Evolutionary conservation across 2,113 vertebrate genomes (phyloP), one percentile per base, ranked within the genome.

Genomic region (Aleadryas rufinucha): DNA sequence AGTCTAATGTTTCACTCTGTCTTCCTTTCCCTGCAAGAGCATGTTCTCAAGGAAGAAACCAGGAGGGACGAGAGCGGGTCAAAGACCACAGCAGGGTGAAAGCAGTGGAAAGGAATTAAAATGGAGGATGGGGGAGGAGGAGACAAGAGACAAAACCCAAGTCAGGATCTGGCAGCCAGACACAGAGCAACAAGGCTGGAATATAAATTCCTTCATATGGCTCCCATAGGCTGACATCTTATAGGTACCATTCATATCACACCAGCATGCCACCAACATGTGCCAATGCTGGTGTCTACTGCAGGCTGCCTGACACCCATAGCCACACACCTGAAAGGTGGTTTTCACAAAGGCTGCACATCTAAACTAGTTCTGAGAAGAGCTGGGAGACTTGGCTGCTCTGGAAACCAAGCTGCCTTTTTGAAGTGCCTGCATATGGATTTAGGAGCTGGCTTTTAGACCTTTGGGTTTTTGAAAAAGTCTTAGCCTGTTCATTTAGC

Each of bases 1-100:
- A 89, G 88, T 95, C 93, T 97, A 96, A 95, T 93, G 94, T 97
- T 97, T 97, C 97, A 93, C 85, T 96, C 93, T 95, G 91, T 95
- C 93, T 95, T 94, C 95, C 91, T 93, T 95, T 71, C 87, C 75
- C 89, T 85, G 64, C 52, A 72, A 92, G 59, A 50, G 33, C 91
- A 85, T 95, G 89, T 92, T 90, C 76, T 91, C 89, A 94, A 93
- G 89, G 89, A 97, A 95, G 77, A 87, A 95, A 87, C 89, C 78
- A 85, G 91, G 81, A 96, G 88, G 31, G 83, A 97, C 3, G 22
- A 93, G 88, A 94, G 44, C 1, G 0, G 89, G 92, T 95, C 95
- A 97, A 80, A 93, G 93, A 96, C 92, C 64, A 86, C 49, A 85
- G 47, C 74, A 90, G 79, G 93, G 89, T 92, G 80, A 96, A 95